These are phyloP conservation scores for Hesperophylax magnus DNA, from an alignment of 1,140 invertebrate genomes.

Conservation along the genomic window DNA sequence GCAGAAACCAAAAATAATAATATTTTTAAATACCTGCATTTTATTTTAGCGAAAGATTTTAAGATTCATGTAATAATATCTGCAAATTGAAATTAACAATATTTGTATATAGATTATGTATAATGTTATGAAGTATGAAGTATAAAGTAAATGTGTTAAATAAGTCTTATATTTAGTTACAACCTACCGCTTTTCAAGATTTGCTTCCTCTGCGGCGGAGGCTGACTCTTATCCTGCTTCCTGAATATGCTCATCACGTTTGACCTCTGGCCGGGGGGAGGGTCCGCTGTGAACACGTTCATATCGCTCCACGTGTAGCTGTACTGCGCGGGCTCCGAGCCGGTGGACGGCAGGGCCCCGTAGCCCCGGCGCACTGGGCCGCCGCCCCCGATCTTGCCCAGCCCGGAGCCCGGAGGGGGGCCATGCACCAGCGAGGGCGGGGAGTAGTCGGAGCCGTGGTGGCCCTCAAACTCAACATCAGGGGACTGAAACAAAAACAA, in stretches of 20 bases:
- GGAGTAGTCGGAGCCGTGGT: not conserved
- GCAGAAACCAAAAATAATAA: too few species aligned
- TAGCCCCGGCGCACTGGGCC: conserved; percentile 39
- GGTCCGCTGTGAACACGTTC: conserved; percentile 74
- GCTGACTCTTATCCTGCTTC: conserved; percentile 62
- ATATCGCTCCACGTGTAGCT: conserved; percentile 79
- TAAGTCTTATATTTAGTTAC: not conserved
- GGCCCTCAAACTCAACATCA: conserved; percentile 22
- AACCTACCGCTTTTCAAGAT: conserved; percentile 77
- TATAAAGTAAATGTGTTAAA: not conserved
- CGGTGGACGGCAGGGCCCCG: conserved; percentile 22
- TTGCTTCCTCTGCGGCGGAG: conserved; percentile 73
- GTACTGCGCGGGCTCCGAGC: conserved; percentile 9
- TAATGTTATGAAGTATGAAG: too few species aligned
- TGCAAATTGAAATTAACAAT: too few species aligned
- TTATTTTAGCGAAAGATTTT: too few species aligned
- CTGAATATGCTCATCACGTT: conserved; percentile 66
- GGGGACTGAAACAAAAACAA: conserved; percentile 33
- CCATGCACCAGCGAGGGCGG: not conserved
- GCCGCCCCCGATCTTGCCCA: not conserved
- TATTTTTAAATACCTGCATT: too few species aligned
- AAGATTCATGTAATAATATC: too few species aligned
- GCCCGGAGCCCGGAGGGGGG: not conserved
- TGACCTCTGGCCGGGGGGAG: conserved; percentile 60
- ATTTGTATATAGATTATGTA: too few species aligned